Evolutionary conservation across 2,888 invertebrate species (phyloP).

Genomic region (Dorcus parallelipipedus): DNA sequence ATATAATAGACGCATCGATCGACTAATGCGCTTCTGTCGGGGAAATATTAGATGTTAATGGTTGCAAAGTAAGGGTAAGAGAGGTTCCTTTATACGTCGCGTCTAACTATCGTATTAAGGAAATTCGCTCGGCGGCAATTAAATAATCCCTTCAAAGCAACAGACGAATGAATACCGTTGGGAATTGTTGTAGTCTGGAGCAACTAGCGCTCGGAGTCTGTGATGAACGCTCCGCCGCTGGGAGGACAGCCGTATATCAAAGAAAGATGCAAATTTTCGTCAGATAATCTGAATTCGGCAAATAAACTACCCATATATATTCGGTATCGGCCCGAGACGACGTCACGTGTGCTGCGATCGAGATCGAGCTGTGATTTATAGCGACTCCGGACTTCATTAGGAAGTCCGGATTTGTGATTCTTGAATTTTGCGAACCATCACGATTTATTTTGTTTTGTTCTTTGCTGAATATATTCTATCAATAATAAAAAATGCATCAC

Average conservation of each 20-base stretch:
- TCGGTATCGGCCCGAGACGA: slow-evolving; percentile 17
- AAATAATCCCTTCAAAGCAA: slow-evolving; percentile 53
- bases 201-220: too few relatives aligned
- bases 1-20: slow-evolving; percentile 27
- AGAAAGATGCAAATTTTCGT: slow-evolving; percentile 20
- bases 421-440: not conserved
- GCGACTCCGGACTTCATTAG: slow-evolving; percentile 17
- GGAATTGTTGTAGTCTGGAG: slow-evolving; percentile 32
- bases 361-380: slow-evolving; percentile 18
- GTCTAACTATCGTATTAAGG: slow-evolving; percentile 49
- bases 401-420: not conserved
- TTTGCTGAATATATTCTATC: not conserved
- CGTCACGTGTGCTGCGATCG: slow-evolving; percentile 14
- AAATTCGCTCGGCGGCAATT: slow-evolving; percentile 48
- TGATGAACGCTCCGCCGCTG: too few relatives aligned
- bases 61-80: slow-evolving; percentile 48
- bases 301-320: slow-evolving; percentile 33
- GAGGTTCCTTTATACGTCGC: slow-evolving; percentile 45
- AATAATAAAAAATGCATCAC: too few relatives aligned
- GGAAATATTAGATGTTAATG: slow-evolving; percentile 49
- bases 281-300: slow-evolving; percentile 30
- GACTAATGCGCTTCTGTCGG: slow-evolving; percentile 31
- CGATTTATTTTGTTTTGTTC: not conserved
- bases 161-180: slow-evolving; percentile 47
- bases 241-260: slow-evolving; percentile 15